Evolutionary conservation across 1,140 invertebrate genomes (phyloP), one percentile per base, ranked within the genome.

Genomic region (Drosophila tsacasi): DNA sequence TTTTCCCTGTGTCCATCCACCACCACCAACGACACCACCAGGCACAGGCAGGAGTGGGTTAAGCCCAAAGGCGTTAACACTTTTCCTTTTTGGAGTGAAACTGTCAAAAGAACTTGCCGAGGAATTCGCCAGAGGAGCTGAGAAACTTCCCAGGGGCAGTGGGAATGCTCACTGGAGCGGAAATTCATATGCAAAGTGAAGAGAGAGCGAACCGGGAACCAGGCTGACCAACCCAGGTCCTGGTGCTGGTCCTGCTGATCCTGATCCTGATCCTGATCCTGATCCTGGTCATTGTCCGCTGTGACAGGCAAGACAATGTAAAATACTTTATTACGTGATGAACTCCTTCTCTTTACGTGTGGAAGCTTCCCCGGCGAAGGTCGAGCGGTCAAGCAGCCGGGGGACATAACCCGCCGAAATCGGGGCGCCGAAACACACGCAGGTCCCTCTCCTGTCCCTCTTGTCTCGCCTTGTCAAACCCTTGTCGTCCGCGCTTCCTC

Each of bases 311-410:
- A 40, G 21, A 78, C 76, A 78, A 78, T 52, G 76, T 71, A 69
- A 78, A 78, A 78, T 69, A 78, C 65, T 69, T 77, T 61, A 77
- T 78, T 78, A 78, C 58, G 71, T 73, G 68, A 73, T 73, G 54
- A 57, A 39, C 54, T 57, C 54, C 54, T 27, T 49, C 10, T 49
- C 15, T 6, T 6, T 32, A 3, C 7, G 25, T 10, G 10, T n/a
- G 27, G 30, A 55, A 63, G 49, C 21, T 25, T 9, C 17, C 21
- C n/a, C 32, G 27, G 17, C 23, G 3, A 21, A 35, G 67, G 67
- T 73, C 67, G 37, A 42, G 67, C 69, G 71, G 71, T 73, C 71
- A 73, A 73, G 69, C 68, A 58, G 68, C 42, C 37, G 30, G 55
- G 55, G 64, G 49, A 62, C 75, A 55, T 44, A 67, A 62, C 67